Base-by-base conservation (phyloP, 2,888 invertebrate genomes). In the Strigamia transsilvanica region DNA sequence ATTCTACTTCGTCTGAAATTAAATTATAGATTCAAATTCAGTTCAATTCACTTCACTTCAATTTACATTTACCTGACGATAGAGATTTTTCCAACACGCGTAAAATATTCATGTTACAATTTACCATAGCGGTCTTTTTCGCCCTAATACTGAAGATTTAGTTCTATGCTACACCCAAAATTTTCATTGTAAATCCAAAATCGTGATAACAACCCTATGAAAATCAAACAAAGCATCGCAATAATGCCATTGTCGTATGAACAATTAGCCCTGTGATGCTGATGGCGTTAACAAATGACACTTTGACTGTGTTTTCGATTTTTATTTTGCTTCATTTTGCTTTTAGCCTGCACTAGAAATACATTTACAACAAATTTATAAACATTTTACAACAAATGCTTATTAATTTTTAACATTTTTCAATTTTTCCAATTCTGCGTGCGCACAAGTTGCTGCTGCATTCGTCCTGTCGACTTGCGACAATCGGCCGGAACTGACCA, bases 41-140 rank as follows among this genome's bases (percentile, higher is more conserved):
- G 1, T 9, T 6, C 3, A 23, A 73, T 73, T 73, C 23, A 32
- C 2, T 5, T 15, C 27, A 73, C 2, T 5, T 15, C 27, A 73
- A 73, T 27, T 27, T 1, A 4, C 1, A 18, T 51, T 51, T 27
- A 73, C 73, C 73, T 32, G 27, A 0, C 12, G 73, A 73, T 27
- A 73, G 73, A 73, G 73, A 73, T 32, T 73, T 73, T 32, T 73
- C 73, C 23, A 73, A 73, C 15, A 73, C 32, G n/a, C 27, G 23
- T n/a, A 73, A 73, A 73, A 73, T 73, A 73, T 73, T 73, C 73
- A 73, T 73, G 27, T 73, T 73, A 2, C 5, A 4, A 27, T 73
- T 73, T 32, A 23, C 13, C 56, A 56, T 56, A 56, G n/a, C 18
- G 9, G n/a, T 73, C 73, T 73, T 23, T 32, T 51, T 51, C 51